phyloP scores from a whole-genome alignment of 1,140 invertebrate genomes.

The Leguminivora glycinivorella region DNA sequence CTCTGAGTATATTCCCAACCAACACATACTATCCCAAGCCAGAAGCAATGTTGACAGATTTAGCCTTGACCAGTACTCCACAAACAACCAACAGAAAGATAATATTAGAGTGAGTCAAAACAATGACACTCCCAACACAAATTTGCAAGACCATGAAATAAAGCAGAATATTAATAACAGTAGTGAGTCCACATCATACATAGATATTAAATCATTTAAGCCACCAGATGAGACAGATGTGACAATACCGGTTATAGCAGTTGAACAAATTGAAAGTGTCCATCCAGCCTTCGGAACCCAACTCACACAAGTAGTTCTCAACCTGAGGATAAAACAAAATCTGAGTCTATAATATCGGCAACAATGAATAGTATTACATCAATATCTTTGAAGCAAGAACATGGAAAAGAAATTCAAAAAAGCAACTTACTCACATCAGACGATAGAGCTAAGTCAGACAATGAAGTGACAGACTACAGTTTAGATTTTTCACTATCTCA shows the following conservation, averaged over 20 bases:
- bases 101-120: neutral
- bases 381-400: conserved; percentile 40
- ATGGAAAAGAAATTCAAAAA: conserved; percentile 37
- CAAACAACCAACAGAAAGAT: neutral
- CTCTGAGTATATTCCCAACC: conserved; percentile 70
- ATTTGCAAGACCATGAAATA: conserved; percentile 34
- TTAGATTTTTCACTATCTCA: conserved; percentile 63
- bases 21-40: conserved; percentile 43
- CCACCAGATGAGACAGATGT: conserved; percentile 56
- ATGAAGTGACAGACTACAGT: conserved; percentile 58
- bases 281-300: neutral
- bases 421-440: conserved; percentile 42
- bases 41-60: conserved; percentile 26
- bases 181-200: conserved; percentile 70
- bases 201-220: conserved; percentile 63
- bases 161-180: conserved; percentile 53
- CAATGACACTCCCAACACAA: conserved; percentile 20
- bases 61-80: neutral
- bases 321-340: conserved; percentile 40
- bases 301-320: conserved; percentile 34
- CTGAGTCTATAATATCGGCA: conserved; percentile 33
- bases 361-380: conserved; percentile 46
- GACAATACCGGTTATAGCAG: conserved; percentile 46
- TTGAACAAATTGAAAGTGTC: conserved; percentile 32
- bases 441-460: conserved; percentile 45